A percentile compares a stretch with the other conserved stretches of the same genome.
Evolutionary conservation across 2,888 invertebrate species (phyloP).

Genomic region (Patella ulyssiponensis): DNA sequence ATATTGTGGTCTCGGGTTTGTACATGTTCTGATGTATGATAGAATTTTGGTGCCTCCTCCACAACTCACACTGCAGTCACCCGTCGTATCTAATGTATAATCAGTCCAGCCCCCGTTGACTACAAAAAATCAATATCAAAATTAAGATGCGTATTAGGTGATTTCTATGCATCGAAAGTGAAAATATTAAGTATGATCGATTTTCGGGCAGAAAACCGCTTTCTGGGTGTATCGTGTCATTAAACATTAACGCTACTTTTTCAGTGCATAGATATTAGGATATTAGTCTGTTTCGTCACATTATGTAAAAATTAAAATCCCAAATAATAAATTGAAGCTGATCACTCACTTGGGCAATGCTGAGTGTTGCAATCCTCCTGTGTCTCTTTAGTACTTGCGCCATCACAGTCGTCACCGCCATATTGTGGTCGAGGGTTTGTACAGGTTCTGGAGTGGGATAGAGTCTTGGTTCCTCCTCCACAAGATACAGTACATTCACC

Average conservation of each 20-base stretch:
- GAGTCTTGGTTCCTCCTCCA: constrained; percentile 17
- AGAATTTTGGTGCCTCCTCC: constrained; percentile 10
- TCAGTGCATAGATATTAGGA: too few relatives aligned
- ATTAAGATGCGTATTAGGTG: not conserved
- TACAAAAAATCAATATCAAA: not conserved
- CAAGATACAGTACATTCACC: constrained; percentile 8
- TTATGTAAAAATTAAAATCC: too few relatives aligned
- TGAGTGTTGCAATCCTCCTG: constrained; percentile 5
- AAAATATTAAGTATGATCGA: too few relatives aligned
- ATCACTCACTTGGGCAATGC: constrained; percentile 19
- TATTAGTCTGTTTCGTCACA: too few relatives aligned
- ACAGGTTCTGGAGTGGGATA: constrained; percentile 1
- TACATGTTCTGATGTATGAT: constrained; percentile 7
- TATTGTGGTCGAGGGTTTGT: constrained; percentile 12
- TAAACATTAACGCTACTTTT: too few relatives aligned
- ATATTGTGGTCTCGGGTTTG: constrained; percentile 15
- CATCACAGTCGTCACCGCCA: constrained; percentile 11
- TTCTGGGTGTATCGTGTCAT: too few relatives aligned
- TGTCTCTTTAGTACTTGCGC: not conserved
- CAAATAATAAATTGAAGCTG: not conserved
- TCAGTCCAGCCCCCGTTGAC: constrained; percentile 20
- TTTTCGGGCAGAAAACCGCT: too few relatives aligned
- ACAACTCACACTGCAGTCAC: constrained; percentile 11
- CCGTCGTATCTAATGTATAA: not conserved
- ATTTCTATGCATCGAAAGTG: too few relatives aligned